Evolutionary conservation across 2,888 invertebrate genomes (phyloP).

Genomic region (Drosophila kanekoi): DNA sequence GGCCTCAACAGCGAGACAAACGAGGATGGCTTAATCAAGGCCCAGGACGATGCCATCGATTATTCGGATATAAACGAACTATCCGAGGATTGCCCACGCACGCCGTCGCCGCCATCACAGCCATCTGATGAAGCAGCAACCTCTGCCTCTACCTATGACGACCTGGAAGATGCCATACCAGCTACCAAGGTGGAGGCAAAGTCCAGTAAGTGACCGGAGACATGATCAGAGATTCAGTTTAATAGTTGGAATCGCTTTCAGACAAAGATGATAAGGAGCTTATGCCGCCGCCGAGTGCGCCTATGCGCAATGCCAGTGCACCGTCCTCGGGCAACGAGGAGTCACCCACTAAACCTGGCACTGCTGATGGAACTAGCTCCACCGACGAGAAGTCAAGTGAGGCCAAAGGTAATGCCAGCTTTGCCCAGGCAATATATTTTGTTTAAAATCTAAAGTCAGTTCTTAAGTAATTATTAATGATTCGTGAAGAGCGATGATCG

Average conservation of each 20-base stretch:
- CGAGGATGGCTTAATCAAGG: slow-evolving; percentile 81
- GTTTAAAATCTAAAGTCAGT: too few relatives aligned
- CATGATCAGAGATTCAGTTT: not conserved
- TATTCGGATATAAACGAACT: slow-evolving; percentile 97
- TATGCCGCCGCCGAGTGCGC: slow-evolving; percentile 93
- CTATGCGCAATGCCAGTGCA: slow-evolving; percentile 63
- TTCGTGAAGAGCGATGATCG: too few relatives aligned
- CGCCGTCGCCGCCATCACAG: slow-evolving; percentile 84
- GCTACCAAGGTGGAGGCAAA: slow-evolving; percentile 80
- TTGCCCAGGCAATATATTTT: too few relatives aligned
- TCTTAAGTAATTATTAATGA: too few relatives aligned
- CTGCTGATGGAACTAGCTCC: slow-evolving; percentile 35
- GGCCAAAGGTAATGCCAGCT: slow-evolving; percentile 31
- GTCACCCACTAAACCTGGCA: slow-evolving; percentile 36
- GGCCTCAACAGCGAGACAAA: slow-evolving; percentile 50
- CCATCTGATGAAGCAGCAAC: not conserved
- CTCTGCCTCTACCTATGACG: slow-evolving; percentile 52
- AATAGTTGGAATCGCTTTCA: not conserved
- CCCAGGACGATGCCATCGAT: slow-evolving; percentile 90
- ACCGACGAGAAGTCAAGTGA: slow-evolving; percentile 50
- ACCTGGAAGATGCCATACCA: slow-evolving; percentile 84
- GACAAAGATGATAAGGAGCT: slow-evolving; percentile 89
- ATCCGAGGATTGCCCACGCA: slow-evolving; percentile 91
- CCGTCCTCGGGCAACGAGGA: slow-evolving; percentile 50
- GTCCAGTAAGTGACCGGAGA: slow-evolving; percentile 49